Evolutionary conservation across 2,888 invertebrate species (phyloP).

Genomic region (Elmis aenea): DNA sequence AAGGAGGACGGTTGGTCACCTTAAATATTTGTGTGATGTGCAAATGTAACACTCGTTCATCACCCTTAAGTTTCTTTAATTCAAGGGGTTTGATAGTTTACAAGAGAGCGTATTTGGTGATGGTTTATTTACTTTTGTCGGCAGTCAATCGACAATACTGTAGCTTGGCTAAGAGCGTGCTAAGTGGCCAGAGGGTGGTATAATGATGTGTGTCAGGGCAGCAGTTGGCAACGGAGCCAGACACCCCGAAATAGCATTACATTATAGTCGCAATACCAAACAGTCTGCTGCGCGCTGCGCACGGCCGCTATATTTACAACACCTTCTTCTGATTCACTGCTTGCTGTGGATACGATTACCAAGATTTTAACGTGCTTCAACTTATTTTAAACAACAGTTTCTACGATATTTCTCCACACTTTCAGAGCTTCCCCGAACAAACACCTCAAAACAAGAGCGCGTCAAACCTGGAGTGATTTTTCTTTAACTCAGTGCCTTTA

Average conservation of each 20-base stretch:
- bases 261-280: constrained; percentile 31
- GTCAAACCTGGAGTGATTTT: no score
- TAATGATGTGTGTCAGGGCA: constrained; percentile 35
- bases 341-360: constrained; percentile 10
- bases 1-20: no score
- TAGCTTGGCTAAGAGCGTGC: constrained; percentile 26
- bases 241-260: constrained; percentile 43
- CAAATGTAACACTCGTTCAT: no score
- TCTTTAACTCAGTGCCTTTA: no score
- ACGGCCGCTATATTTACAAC: constrained; percentile 28
- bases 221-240: constrained; percentile 42
- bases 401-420: no score
- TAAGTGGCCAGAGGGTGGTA: constrained; percentile 33
- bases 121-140: constrained; percentile 30
- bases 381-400: no score
- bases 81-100: constrained; percentile 11
- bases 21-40: no score
- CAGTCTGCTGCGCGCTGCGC: constrained; percentile 28
- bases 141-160: constrained; percentile 20
- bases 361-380: no score
- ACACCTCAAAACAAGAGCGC: no score
- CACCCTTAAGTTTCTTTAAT: no score
- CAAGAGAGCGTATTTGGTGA: constrained; percentile 7
- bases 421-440: no score
- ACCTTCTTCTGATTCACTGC: constrained; percentile 27